phyloP scores from a whole-genome alignment of 2,113 vertebrate genomes.

The Xenus cinereus region DNA sequence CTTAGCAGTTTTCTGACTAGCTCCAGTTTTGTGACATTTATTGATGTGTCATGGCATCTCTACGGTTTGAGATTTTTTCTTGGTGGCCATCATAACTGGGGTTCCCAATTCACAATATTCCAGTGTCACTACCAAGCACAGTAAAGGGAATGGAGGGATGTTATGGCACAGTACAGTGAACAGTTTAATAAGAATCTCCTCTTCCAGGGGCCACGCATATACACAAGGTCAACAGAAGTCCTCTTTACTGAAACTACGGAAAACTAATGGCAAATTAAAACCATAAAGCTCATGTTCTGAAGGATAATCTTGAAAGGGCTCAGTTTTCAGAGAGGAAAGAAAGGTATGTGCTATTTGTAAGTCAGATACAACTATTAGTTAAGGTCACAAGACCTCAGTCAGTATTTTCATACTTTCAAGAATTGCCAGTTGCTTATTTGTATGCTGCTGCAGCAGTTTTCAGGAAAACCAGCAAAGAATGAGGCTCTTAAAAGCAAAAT shows the following conservation, averaged over 20 bases:
- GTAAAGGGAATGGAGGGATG: neutral
- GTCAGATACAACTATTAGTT: neutral
- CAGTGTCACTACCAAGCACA: neutral
- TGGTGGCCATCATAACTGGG: neutral
- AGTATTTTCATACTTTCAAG: neutral
- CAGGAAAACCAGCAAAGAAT: neutral
- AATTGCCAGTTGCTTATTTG: neutral
- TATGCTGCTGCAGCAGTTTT: neutral
- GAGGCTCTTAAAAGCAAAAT: neutral
- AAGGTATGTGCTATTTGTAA: neutral
- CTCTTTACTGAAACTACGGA: neutral
- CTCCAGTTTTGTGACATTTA: neutral
- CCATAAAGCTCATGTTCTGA: neutral
- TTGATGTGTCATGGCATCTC: neutral
- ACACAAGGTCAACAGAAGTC: neutral
- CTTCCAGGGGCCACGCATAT: neutral
- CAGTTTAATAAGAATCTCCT: neutral
- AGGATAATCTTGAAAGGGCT: neutral
- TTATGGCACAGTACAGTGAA: neutral
- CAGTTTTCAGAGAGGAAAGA: neutral
- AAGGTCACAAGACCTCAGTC: neutral
- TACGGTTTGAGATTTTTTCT: neutral
- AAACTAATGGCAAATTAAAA: neutral
- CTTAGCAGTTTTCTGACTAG: neutral
- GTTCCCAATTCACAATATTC: neutral